Evolutionary conservation across 2,888 invertebrate genomes (phyloP).

Genomic region (Drosophila prolongata): DNA sequence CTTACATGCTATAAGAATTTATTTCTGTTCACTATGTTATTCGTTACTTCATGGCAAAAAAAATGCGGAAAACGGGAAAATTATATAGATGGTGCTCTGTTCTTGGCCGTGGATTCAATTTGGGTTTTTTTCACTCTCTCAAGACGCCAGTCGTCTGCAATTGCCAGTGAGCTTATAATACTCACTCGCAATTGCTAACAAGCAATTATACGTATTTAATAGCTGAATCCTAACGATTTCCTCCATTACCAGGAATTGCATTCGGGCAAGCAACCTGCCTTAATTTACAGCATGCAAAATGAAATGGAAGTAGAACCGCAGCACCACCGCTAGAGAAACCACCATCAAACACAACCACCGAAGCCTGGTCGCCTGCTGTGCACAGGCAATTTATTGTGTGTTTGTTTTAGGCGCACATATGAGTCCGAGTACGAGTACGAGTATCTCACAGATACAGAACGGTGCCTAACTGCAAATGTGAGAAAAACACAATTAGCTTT

Average conservation of each 20-base stretch:
- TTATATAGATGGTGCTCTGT: slow-evolving; percentile 1
- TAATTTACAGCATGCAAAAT: slow-evolving; percentile 77
- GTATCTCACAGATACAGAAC: slow-evolving; percentile 57
- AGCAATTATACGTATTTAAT: slow-evolving; percentile 69
- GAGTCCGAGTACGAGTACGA: slow-evolving; percentile 34
- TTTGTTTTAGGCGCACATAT: slow-evolving; percentile 74
- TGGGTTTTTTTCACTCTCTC: slow-evolving; percentile 25
- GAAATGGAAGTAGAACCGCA: slow-evolving; percentile 68
- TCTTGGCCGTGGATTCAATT: slow-evolving; percentile 22
- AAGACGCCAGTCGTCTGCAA: slow-evolving; percentile 8
- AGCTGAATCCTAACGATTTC: slow-evolving; percentile 63
- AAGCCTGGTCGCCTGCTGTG: slow-evolving; percentile 66
- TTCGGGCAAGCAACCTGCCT: slow-evolving; percentile 63
- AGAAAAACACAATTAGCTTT: slow-evolving; percentile 81
- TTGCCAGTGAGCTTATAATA: slow-evolving; percentile 33
- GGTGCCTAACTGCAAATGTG: slow-evolving; percentile 73
- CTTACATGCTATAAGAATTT: no score
- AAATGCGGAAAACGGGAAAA: not conserved
- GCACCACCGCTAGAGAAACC: slow-evolving; percentile 14
- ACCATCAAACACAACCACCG: slow-evolving; percentile 24
- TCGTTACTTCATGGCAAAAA: no score
- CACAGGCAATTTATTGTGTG: slow-evolving; percentile 78
- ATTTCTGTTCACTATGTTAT: no score
- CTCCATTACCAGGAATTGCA: slow-evolving; percentile 59
- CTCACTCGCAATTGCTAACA: slow-evolving; percentile 40